Base-by-base conservation (phyloP, 2,888 invertebrate species). In the Pristionchus exspectatus region DNA sequence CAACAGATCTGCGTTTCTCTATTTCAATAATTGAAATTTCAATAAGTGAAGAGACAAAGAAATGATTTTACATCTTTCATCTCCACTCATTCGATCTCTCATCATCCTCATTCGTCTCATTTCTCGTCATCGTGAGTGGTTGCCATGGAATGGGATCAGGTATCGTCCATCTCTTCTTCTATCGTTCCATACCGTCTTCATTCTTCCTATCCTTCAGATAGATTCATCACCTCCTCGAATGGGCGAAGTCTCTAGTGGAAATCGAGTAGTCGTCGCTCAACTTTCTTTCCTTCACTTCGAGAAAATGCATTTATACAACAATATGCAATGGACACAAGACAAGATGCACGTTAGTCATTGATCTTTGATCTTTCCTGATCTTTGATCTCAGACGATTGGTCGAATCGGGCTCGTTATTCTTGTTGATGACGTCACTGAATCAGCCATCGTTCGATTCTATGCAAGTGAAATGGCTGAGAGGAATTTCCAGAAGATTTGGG, bases 261-360 rank as follows among this genome's bases (percentile, higher is more conserved):
- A 88, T 74, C 72, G 87, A 50, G 56, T 56, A 1, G 74, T 74
- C 14, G 87, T 88, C 10, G 54, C 44, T 18, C 30, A 88, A n/a
- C 27, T 88, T 54, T 54, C 21, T 74, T 30, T 44, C n/a, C 14
- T 74, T 30, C 72, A 74, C 33, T 74, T 88, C 56, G 87, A 88
- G 63, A 72, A 30, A 88, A 72, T 88, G 72, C 87, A 88, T 21
- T 3, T 88, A n/a, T 88, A 88, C 74, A 30, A 14, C 30, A 88
- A 88, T 88, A 16, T 88, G 30, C 54, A 30, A 21, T 88, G 87
- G 87, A 88, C 72, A 30, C 74, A 30, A 5, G 87, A 88, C n/a
- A 88, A 88, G 72, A 88, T 88, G 56, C 38, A 88, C 12, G 87
- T 88, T 9, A 56, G 69, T 14, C 9, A 21, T 16, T 63, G 69